Conservation (phyloP, 53 echinoderm and acorn worm genomes). For the Crossaster papposus region DNA sequence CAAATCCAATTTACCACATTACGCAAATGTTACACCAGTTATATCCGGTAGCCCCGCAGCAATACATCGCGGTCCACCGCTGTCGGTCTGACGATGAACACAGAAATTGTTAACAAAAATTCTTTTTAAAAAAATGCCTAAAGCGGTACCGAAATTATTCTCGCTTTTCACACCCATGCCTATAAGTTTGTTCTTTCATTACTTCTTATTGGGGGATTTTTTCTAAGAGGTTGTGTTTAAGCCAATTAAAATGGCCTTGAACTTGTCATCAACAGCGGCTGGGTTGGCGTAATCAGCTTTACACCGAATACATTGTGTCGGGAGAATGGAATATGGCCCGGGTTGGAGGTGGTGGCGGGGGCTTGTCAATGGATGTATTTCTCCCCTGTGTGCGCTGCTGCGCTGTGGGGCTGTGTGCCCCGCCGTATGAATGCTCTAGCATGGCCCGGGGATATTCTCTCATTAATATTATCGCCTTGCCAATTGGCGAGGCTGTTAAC, state of each 20-base stretch:
- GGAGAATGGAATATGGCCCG: slow-evolving; percentile 43
- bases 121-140: slow-evolving; percentile 26
- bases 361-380: slow-evolving; percentile 46
- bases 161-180: slow-evolving; percentile 39
- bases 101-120: background rate
- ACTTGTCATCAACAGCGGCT: slow-evolving; percentile 69
- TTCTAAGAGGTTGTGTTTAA: slow-evolving; percentile 47
- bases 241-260: slow-evolving; percentile 86
- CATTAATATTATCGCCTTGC: slow-evolving; percentile 55
- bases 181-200: background rate
- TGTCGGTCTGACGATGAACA: slow-evolving; percentile 31
- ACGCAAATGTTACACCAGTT: slow-evolving; percentile 57
- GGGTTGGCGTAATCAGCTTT: slow-evolving; percentile 57
- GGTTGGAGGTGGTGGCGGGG: slow-evolving; percentile 58
- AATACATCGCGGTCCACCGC: slow-evolving; percentile 36
- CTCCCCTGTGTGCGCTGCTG: background rate
- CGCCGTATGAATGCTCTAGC: background rate
- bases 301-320: slow-evolving; percentile 50
- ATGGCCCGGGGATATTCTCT: slow-evolving; percentile 45
- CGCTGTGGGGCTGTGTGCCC: background rate
- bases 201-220: slow-evolving; percentile 2
- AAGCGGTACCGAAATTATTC: slow-evolving; percentile 50
- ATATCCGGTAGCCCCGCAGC: slow-evolving; percentile 20
- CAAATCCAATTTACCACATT: slow-evolving; percentile 56
- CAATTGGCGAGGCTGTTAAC: slow-evolving; percentile 51